Evolutionary conservation across 2,888 invertebrate genomes (phyloP).

Genomic region (Spodoptera exigua): DNA sequence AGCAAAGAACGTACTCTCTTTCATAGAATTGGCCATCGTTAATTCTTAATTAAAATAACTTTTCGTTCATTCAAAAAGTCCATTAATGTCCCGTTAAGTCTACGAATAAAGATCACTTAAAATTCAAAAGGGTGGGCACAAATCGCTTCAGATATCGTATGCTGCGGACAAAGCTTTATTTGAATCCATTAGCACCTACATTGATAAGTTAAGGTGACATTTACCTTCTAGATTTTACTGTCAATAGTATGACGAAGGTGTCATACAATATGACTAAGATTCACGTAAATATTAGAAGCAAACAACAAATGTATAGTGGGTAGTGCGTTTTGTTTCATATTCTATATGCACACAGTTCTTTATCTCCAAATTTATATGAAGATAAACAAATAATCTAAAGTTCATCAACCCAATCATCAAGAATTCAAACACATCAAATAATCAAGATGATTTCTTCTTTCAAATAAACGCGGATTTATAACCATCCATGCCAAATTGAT

Average conservation of each 20-base stretch:
- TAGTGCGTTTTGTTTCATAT: too few species aligned
- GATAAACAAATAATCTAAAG: too few species aligned
- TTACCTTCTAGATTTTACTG: slow-evolving; percentile 63
- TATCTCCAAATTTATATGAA: too few species aligned
- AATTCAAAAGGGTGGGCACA: slow-evolving; percentile 73
- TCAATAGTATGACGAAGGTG: slow-evolving; percentile 68
- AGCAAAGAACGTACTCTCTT: slow-evolving; percentile 48
- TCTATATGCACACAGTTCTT: too few species aligned
- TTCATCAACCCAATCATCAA: too few species aligned
- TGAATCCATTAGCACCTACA: slow-evolving; percentile 80
- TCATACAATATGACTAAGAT: slow-evolving; percentile 33
- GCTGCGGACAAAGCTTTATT: slow-evolving; percentile 71
- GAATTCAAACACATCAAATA: too few species aligned
- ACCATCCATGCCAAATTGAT: slow-evolving; percentile 61
- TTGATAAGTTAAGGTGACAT: slow-evolving; percentile 72
- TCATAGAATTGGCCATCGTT: slow-evolving; percentile 66
- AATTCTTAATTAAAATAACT: slow-evolving; percentile 75
- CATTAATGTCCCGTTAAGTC: slow-evolving; percentile 78
- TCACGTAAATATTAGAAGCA: slow-evolving; percentile 6
- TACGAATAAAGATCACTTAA: slow-evolving; percentile 76
- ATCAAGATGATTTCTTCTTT: too few species aligned
- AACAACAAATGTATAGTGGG: neutral
- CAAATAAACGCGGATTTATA: slow-evolving; percentile 3
- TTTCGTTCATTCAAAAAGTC: slow-evolving; percentile 68
- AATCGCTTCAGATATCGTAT: slow-evolving; percentile 82